These are phyloP conservation scores for Chorisops tibialis DNA, from an alignment of 2,888 invertebrate genomes.

Conservation along the genomic window DNA sequence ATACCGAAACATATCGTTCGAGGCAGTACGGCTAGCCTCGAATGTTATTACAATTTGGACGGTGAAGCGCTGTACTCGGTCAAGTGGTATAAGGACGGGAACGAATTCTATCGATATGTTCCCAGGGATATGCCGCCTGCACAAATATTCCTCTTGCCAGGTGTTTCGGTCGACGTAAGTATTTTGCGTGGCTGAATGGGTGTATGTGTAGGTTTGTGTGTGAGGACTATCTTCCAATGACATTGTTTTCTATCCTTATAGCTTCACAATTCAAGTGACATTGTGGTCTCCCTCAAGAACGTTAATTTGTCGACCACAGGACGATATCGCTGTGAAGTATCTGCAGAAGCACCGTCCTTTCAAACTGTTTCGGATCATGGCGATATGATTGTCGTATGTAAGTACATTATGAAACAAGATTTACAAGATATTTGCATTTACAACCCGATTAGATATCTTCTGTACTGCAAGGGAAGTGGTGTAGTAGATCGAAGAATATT, in stretches of 20 bases:
- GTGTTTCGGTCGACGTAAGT: slow-evolving; percentile 82
- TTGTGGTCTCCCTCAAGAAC: slow-evolving; percentile 61
- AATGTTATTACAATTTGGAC: slow-evolving; percentile 80
- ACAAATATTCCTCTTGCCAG: slow-evolving; percentile 73
- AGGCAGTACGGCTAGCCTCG: slow-evolving; percentile 70
- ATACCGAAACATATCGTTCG: slow-evolving; percentile 79
- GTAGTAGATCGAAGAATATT: no score
- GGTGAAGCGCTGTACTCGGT: slow-evolving; percentile 81
- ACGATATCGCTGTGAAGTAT: slow-evolving; percentile 66
- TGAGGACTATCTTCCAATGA: background rate
- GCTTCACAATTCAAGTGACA: slow-evolving; percentile 67
- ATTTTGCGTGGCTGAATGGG: slow-evolving; percentile 2
- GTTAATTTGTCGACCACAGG: slow-evolving; percentile 65
- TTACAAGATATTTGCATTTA: no score
- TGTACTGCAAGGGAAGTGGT: no score
- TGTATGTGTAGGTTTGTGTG: background rate
- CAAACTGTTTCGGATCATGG: slow-evolving; percentile 66
- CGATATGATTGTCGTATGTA: slow-evolving; percentile 67
- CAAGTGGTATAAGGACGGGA: slow-evolving; percentile 90
- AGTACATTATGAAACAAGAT: slow-evolving; percentile 46
- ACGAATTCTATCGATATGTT: slow-evolving; percentile 84
- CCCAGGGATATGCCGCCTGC: slow-evolving; percentile 78
- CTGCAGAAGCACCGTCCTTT: slow-evolving; percentile 68
- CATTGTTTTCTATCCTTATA: slow-evolving; percentile 42
- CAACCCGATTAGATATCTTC: no score